Base-by-base conservation (phyloP, 1,140 invertebrate genomes). In the Liolophura sinensis region DNA sequence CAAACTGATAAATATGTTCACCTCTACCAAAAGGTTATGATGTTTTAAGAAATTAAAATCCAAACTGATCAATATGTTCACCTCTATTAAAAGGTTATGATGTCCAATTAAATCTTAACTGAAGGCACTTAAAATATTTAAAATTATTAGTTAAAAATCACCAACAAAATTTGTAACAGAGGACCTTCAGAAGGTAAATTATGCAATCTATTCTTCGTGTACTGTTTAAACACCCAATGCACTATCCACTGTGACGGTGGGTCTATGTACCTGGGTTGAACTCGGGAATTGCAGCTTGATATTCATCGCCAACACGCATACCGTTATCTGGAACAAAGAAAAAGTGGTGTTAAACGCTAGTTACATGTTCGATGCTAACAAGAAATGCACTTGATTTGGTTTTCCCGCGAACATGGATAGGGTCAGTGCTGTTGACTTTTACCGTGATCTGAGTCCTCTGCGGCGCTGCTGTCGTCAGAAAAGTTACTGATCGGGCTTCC, bases 221-320 rank as follows among this genome's bases (percentile, higher is more conserved):
- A 46, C 63, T 56, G 7, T 46, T 62, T 62, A 48, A 46, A 57
- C 46, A 51, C 65, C 51, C 68, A 27, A 55, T 56, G 12, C 22
- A 64, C 46, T 47, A 25, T 9, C 20, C 50, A 16, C 16, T 14
- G 22, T 27, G 27, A 59, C 49, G 18, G 24, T 54, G 12, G 24
- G 51, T 54, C 12, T 50, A 65, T 73, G 76, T 86, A 91, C 90
- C 89, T 82, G 84, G 81, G 49, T 86, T 78, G 61, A 92, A 86
- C 73, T 92, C 91, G 61, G 95, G 94, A 78, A 96, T 92, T 65
- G 92, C 88, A 20, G 94, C 94, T 86, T 98, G 96, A 84, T 92
- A 97, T 83, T 97, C 95, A 75, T 92, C 87, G 46, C 95, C 96
- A 76, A 97, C 94, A 76, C 95, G 88, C 81, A 97, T 97, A 85